These are phyloP conservation scores for Notoglanidium macrostoma DNA, from an alignment of 2,797 vertebrate genomes.

Conservation along the genomic window DNA sequence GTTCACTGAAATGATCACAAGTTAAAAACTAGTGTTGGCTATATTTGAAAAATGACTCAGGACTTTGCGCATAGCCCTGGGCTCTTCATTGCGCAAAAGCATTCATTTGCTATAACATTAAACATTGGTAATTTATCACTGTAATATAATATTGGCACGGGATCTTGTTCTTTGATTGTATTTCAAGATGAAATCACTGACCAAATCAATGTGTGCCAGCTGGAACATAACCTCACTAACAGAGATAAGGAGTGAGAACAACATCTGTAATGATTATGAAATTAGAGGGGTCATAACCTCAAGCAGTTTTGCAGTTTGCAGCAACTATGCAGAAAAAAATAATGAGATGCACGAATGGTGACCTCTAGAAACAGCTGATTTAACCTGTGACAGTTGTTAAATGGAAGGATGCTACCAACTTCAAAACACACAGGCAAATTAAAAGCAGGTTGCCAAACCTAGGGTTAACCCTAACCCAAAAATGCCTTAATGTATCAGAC, in stretches of 20 bases:
- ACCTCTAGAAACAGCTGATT: background rate
- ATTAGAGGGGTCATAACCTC: background rate
- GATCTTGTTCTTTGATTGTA: conserved; percentile 9
- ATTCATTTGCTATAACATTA: conserved; percentile 6
- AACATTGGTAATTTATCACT: conserved; percentile 22
- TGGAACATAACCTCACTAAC: background rate
- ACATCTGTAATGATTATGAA: background rate
- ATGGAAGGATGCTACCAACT: background rate
- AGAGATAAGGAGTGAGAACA: background rate
- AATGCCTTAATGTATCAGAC: too few relatives aligned
- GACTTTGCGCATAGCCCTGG: background rate
- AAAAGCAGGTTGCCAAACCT: background rate
- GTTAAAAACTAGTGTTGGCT: background rate
- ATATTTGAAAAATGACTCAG: conserved; percentile 13
- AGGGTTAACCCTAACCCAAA: background rate
- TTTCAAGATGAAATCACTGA: conserved; percentile 7
- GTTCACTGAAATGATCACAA: conserved; percentile 7
- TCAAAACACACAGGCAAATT: background rate
- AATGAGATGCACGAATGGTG: background rate
- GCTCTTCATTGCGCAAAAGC: background rate
- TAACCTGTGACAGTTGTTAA: background rate
- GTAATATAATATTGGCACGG: conserved; percentile 15
- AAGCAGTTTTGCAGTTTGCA: background rate
- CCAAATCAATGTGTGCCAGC: conserved; percentile 16
- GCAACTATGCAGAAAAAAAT: background rate